Conservation (phyloP, 2,888 invertebrate species). For the Cerastoderma edule region DNA sequence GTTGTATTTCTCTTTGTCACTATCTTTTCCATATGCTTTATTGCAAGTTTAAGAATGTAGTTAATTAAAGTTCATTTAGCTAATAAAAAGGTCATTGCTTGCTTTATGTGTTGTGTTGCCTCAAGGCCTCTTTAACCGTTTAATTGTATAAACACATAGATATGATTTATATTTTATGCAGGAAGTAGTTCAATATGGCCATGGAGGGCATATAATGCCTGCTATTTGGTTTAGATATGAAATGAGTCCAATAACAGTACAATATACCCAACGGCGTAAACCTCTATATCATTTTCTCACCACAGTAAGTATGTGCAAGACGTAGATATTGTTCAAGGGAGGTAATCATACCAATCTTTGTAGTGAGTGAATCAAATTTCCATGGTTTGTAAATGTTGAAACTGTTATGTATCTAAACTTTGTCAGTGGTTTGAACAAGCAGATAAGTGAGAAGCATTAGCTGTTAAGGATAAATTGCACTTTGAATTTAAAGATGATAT, state of each 20-base stretch:
- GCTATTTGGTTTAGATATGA: constrained; percentile 87
- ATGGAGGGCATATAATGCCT: constrained; percentile 84
- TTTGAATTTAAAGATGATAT: too few species aligned
- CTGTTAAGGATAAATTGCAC: too few species aligned
- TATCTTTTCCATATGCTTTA: not conserved
- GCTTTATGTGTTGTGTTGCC: too few species aligned
- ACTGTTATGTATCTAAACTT: too few species aligned
- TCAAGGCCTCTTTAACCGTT: too few species aligned
- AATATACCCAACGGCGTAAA: constrained; percentile 85
- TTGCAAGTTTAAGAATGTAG: not conserved
- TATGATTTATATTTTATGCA: constrained; percentile 61
- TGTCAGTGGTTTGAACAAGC: too few species aligned
- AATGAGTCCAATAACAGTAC: constrained; percentile 86
- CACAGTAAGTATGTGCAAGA: constrained; percentile 83
- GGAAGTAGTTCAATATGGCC: constrained; percentile 84
- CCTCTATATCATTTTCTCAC: constrained; percentile 86
- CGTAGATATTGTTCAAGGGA: too few species aligned
- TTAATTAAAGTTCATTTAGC: not conserved
- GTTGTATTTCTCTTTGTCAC: not conserved
- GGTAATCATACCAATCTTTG: not conserved
- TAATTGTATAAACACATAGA: not conserved
- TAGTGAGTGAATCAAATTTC: not conserved
- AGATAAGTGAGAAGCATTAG: too few species aligned
- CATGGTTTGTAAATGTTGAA: not conserved
- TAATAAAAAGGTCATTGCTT: too few species aligned